Evolutionary conservation across 2,888 invertebrate species (phyloP).

Genomic region (Selenia dentaria): DNA sequence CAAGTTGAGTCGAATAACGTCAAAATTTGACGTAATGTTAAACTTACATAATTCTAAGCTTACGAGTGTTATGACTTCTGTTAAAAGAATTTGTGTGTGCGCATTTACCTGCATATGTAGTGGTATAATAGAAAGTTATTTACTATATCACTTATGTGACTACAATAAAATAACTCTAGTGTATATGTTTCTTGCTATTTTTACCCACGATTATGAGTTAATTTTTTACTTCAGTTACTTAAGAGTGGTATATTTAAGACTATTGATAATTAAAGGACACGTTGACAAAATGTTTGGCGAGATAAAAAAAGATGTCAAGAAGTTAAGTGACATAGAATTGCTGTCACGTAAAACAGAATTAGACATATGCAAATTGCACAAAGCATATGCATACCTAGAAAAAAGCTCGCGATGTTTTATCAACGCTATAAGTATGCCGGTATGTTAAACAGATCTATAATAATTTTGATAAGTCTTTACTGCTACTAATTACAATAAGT

Average conservation of each 20-base stretch:
- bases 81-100: conserved; percentile 27
- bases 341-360: conserved; percentile 49
- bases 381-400: conserved; percentile 58
- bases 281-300: conserved; percentile 43
- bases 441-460: conserved; percentile 33
- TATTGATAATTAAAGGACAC: conserved; percentile 54
- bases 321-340: conserved; percentile 41
- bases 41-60: conserved; percentile 46
- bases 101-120: conserved; percentile 27
- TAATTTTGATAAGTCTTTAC: neutral
- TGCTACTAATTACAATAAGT: no score
- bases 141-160: neutral
- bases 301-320: conserved; percentile 25
- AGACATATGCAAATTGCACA: conserved; percentile 54
- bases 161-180: neutral
- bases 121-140: conserved; percentile 42
- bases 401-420: conserved; percentile 58
- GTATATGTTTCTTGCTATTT: neutral
- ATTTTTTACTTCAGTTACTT: conserved; percentile 50
- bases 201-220: conserved; percentile 55
- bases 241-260: conserved; percentile 44
- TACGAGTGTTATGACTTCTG: conserved; percentile 33
- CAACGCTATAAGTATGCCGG: conserved; percentile 58
- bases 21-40: conserved; percentile 48
- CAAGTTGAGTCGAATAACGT: conserved; percentile 44